These are phyloP conservation scores for Heliothis subflexa DNA, from an alignment of 1,140 invertebrate species.

Conservation along the genomic window DNA sequence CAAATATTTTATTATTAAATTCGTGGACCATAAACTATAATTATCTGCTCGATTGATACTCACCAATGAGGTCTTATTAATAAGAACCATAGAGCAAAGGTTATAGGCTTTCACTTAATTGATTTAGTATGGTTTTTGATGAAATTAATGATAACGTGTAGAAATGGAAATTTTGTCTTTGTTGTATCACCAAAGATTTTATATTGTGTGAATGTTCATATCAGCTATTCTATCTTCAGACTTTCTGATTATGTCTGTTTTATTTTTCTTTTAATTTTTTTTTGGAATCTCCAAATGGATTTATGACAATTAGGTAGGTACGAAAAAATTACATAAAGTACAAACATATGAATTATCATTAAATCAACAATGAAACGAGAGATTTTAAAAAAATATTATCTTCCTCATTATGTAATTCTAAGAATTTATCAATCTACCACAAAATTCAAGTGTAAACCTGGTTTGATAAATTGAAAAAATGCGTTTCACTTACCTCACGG, in stretches of 20 bases:
- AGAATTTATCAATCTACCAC: background rate
- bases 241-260: too few species aligned
- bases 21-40: constrained; percentile 37
- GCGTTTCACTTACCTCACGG: constrained; percentile 18
- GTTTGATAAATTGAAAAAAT: constrained; percentile 20
- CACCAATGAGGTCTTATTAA: constrained; percentile 37
- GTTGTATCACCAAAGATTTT: too few species aligned
- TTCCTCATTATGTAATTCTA: background rate
- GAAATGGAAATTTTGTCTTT: too few species aligned
- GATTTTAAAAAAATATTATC: too few species aligned
- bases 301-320: too few species aligned
- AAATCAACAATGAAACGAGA: too few species aligned
- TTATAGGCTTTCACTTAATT: constrained; percentile 22
- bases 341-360: too few species aligned
- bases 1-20: constrained; percentile 40
- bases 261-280: background rate
- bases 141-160: background rate
- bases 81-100: constrained; percentile 23
- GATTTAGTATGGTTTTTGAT: constrained; percentile 14
- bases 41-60: constrained; percentile 40
- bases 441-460: background rate
- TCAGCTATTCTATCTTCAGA: too few species aligned
- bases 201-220: too few species aligned
- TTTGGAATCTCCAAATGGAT: too few species aligned
- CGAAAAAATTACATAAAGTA: too few species aligned